Percentiles rank a stretch among this genome's conserved stretches.
Evolutionary conservation across 2,888 invertebrate genomes (phyloP).

Genomic region (Malacosoma neustria): DNA sequence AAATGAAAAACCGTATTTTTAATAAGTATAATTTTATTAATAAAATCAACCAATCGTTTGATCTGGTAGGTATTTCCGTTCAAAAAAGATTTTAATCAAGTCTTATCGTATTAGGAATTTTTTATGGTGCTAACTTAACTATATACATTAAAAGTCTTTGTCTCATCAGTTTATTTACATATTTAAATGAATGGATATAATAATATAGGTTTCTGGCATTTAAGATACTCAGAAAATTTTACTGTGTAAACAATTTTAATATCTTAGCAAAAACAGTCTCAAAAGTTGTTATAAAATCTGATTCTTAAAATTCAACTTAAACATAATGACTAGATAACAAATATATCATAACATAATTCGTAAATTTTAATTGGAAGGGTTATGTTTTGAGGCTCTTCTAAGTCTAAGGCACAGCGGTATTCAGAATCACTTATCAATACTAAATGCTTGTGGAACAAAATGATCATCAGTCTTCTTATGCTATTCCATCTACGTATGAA

Average conservation of each 20-base stretch:
- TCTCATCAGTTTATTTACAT: slow-evolving; percentile 28
- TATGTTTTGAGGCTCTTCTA: slow-evolving; percentile 38
- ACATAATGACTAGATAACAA: slow-evolving; percentile 67
- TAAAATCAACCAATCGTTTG: slow-evolving; percentile 28
- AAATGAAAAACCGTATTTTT: slow-evolving; percentile 28
- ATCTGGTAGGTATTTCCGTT: slow-evolving; percentile 30
- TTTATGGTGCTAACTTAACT: slow-evolving; percentile 58
- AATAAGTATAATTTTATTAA: background rate
- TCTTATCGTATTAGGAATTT: slow-evolving; percentile 69
- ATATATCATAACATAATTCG: slow-evolving; percentile 37
- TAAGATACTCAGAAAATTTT: background rate
- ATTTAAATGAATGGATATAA: slow-evolving; percentile 15
- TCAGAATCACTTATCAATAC: slow-evolving; percentile 48
- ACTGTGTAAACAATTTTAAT: background rate
- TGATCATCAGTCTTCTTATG: slow-evolving; percentile 64
- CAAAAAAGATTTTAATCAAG: slow-evolving; percentile 33
- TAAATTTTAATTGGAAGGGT: slow-evolving; percentile 44
- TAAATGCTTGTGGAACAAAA: slow-evolving; percentile 64
- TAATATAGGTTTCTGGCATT: slow-evolving; percentile 7
- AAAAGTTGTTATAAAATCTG: slow-evolving; percentile 10
- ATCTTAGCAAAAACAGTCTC: slow-evolving; percentile 4
- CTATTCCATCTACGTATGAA: slow-evolving; percentile 55
- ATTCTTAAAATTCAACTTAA: slow-evolving; percentile 36
- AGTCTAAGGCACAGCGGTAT: slow-evolving; percentile 65
- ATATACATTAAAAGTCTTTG: slow-evolving; percentile 62